A percentile compares a stretch with the other conserved stretches of the same genome.
Conservation (phyloP, 2,797 vertebrate species). For the Chanos chanos region DNA sequence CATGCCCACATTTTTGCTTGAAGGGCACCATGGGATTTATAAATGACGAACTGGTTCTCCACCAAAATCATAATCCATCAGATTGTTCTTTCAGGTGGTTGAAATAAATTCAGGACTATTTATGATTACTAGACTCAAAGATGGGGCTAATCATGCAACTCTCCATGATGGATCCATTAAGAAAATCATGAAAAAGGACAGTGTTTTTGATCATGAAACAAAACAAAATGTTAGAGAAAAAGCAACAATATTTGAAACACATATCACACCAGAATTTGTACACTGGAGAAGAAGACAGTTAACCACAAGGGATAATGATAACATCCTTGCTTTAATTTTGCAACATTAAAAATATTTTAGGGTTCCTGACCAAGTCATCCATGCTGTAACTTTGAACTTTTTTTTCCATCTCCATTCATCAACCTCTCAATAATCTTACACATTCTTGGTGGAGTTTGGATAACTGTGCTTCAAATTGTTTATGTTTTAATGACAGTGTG, state of each 20-base stretch:
- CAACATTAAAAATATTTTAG: background rate
- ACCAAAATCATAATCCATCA: conserved; percentile 61
- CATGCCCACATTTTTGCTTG: conserved; percentile 49
- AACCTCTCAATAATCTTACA: conserved; percentile 34
- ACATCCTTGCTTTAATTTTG: background rate
- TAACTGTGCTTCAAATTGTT: conserved; percentile 61
- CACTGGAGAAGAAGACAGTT: background rate
- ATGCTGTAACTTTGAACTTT: conserved; percentile 21
- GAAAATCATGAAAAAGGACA: conserved; percentile 22
- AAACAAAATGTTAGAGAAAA: conserved; percentile 19
- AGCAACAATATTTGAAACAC: background rate
- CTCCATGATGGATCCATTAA: conserved; percentile 39
- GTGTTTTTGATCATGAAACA: conserved; percentile 35
- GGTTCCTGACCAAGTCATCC: background rate
- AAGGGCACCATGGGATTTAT: conserved; percentile 64
- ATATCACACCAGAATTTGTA: background rate
- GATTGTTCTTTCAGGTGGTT: conserved; percentile 71
- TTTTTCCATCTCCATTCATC: conserved; percentile 52
- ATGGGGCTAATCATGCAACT: conserved; percentile 36
- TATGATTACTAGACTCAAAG: conserved; percentile 59
- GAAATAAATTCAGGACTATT: conserved; percentile 63
- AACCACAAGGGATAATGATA: background rate
- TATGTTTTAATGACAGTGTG: conserved; percentile 67
- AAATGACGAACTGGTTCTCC: conserved; percentile 62
- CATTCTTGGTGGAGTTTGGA: conserved; percentile 62